A percentile compares a stretch with the other conserved stretches of the same genome.
Conservation (phyloP, 1,140 invertebrate species). For the Caenorhabditis remanei region DNA sequence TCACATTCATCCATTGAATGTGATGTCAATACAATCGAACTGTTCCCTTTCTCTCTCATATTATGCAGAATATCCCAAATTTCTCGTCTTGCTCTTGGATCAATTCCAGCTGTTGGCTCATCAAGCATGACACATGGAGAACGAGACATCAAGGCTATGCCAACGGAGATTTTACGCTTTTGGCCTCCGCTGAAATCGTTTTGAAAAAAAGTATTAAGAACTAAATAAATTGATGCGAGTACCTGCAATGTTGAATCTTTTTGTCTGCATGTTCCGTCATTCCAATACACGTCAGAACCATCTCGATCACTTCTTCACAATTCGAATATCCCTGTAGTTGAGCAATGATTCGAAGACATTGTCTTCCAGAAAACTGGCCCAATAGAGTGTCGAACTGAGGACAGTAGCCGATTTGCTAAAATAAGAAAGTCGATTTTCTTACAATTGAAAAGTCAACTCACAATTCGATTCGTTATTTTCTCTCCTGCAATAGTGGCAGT, state of each 20-base stretch:
- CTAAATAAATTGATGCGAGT: slow-evolving; percentile 76
- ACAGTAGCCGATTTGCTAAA: slow-evolving; percentile 82
- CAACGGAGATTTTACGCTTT: slow-evolving; percentile 92
- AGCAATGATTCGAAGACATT: slow-evolving; percentile 42
- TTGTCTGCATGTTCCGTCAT: slow-evolving; percentile 77
- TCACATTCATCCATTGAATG: slow-evolving; percentile 83
- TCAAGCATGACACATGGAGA: slow-evolving; percentile 85
- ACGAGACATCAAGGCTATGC: slow-evolving; percentile 86
- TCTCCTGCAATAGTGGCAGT: slow-evolving; percentile 69
- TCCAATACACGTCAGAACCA: slow-evolving; percentile 79
- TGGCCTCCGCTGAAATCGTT: slow-evolving; percentile 84
- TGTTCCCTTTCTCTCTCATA: slow-evolving; percentile 2
- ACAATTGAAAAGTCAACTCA: not conserved
- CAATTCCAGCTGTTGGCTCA: slow-evolving; percentile 82
- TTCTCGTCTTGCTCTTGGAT: slow-evolving; percentile 77
- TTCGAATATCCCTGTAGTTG: slow-evolving; percentile 80
- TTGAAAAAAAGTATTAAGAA: not conserved
- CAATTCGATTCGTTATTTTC: slow-evolving; percentile 15
- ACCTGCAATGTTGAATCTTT: slow-evolving; percentile 74
- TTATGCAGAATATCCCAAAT: slow-evolving; percentile 80
- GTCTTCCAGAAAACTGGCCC: not conserved
- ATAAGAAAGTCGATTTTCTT: not conserved
- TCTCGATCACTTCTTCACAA: slow-evolving; percentile 80
- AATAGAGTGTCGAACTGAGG: slow-evolving; percentile 87
- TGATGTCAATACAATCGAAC: slow-evolving; percentile 68